Evolutionary conservation across 92 coral and sea anemone genomes (phyloP), one percentile per base, ranked within the genome.

Genomic region (Epizoanthus scotinus): DNA sequence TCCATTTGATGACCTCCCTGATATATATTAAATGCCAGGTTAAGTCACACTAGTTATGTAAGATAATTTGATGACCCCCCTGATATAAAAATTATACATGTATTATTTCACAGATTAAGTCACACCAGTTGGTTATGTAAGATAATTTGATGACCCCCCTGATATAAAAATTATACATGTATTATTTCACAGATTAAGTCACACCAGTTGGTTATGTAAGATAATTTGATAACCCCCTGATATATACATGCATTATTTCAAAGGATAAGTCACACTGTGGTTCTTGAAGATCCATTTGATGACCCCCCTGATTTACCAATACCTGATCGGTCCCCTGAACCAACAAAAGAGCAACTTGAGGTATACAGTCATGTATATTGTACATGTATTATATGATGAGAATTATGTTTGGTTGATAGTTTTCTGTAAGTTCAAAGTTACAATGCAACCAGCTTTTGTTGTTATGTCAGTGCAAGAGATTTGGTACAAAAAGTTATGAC

Each of bases 301-400:
- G 99, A 96, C 83, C 98, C 99, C 25, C 54, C 84, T 78, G 98
- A 91, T 22, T 70, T 95, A 29, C 86, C 78, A 8, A 75, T 95
- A 17, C 99, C 99, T 22, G 99, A 95, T 72, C 91, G 94, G 40
- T 95, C 99, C 22, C 99, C 99, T 17, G 99, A 95, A 79, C 99
- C 97, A 67, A 93, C 96, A 38, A 95, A 95, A 61, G 94, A 93
- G 66, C 99, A 95, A 36, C 94, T 95, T 24, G 99, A 95, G 87
- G 99, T 95, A 73, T 72, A 90, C 18, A 13, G n/a, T n/a, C 55
- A 49, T 29, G 17, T 29, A 24, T 25, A 44, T 6, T 42, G 40
- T 65, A 64, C n/a, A n/a, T n/a, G n/a, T n/a, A n/a, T n/a, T n/a
- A 1, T 66, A 34, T 29, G 34, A 9, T 24, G 8, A 15, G n/a